phyloP scores from a whole-genome alignment of 2,113 vertebrate genomes.

The Phrynosoma blainvillii region DNA sequence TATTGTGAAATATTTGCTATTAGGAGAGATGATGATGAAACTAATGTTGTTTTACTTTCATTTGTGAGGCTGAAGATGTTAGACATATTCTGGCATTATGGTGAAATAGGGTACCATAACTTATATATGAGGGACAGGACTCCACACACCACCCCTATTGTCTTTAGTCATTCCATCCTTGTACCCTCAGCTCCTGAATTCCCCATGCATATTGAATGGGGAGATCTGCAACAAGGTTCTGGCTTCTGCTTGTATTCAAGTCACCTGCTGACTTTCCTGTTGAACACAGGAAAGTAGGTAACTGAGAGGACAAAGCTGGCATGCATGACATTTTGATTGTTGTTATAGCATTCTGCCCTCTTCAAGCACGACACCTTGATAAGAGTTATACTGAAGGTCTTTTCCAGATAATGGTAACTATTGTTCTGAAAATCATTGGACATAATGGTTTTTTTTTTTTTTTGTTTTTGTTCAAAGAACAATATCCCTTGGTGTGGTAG shows the following conservation, averaged over 20 bases:
- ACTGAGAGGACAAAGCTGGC: not conserved
- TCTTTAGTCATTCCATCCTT: no score
- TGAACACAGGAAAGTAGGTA: not conserved
- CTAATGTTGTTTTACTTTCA: slow-evolving; percentile 13
- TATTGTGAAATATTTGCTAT: not conserved
- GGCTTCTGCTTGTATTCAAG: not conserved
- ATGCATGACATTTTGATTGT: no score
- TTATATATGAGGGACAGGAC: no score
- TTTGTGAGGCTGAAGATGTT: no score
- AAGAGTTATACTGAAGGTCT: not conserved
- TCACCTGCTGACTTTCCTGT: not conserved
- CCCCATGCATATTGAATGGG: not conserved
- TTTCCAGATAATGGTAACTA: not conserved
- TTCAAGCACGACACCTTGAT: no score
- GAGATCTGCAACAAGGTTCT: not conserved
- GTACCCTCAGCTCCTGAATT: not conserved
- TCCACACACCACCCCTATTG: no score
- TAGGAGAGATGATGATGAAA: not conserved
- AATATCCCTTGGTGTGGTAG: not conserved
- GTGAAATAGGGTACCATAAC: no score
- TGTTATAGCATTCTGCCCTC: no score
- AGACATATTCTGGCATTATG: no score
- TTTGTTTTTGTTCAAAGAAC: not conserved
- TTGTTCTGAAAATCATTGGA: not conserved
- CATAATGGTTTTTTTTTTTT: not conserved